Evolutionary conservation across 2,888 invertebrate genomes (phyloP).

Genomic region (Sinopyrophorus schimmeli): DNA sequence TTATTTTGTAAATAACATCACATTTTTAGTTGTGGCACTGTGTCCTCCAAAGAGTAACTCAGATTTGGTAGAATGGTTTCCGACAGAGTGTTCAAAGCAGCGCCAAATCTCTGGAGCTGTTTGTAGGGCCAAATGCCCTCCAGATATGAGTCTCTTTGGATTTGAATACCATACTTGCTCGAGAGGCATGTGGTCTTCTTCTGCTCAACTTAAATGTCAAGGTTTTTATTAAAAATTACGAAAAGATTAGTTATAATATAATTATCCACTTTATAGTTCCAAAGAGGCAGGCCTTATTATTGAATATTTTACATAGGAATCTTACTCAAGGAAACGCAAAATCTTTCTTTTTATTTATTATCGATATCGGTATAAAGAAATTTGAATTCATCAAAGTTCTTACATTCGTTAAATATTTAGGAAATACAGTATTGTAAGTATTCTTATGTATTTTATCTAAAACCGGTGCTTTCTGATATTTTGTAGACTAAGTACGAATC

Average conservation of each 20-base stretch:
- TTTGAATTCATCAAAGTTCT: no score
- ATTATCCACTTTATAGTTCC: no score
- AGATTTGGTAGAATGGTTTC: neutral
- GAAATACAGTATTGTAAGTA: conserved; percentile 3
- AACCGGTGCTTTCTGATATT: no score
- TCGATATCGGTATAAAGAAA: conserved; percentile 1
- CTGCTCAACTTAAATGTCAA: neutral
- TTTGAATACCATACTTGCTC: neutral
- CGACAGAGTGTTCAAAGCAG: neutral
- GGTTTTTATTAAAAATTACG: no score
- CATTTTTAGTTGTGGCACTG: neutral
- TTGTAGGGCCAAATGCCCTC: neutral
- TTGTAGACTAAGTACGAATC: neutral
- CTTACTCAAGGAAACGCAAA: neutral
- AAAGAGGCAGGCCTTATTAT: no score
- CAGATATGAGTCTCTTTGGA: neutral
- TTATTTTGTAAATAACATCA: neutral
- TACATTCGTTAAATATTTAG: conserved; percentile 1
- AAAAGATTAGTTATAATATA: no score
- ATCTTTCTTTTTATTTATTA: conserved; percentile 2
- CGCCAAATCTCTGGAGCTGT: neutral
- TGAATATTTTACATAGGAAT: no score
- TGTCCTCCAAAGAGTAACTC: neutral
- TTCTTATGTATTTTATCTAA: neutral
- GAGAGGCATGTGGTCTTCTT: conserved; percentile 2